Conservation (phyloP, 2,797 vertebrate species). For the Lacerta viridis region DNA sequence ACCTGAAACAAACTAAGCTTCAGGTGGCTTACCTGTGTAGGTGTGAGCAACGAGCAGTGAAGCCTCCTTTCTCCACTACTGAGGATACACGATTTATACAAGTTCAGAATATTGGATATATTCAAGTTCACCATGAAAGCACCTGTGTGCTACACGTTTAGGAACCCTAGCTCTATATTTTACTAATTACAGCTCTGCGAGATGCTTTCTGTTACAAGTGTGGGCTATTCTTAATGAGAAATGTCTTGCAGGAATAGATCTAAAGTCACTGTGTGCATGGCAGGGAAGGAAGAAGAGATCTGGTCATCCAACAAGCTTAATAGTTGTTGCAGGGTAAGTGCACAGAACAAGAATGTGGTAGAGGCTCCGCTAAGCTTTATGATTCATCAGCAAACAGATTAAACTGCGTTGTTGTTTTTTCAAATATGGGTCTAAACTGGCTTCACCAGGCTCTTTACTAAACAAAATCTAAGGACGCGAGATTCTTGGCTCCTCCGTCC, state of each 20-base stretch:
- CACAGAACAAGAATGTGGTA: conserved; percentile 51
- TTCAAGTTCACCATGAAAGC: not conserved
- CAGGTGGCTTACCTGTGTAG: not conserved
- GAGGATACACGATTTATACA: not conserved
- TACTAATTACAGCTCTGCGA: not conserved
- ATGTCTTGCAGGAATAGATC: not conserved
- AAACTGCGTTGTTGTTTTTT: not conserved
- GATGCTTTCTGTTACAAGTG: not conserved
- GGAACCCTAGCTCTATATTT: not conserved
- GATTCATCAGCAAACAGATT: conserved; percentile 1
- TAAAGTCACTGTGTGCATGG: not conserved
- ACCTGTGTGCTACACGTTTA: too few species aligned
- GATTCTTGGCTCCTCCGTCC: conserved; percentile 48
- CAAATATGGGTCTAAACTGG: not conserved
- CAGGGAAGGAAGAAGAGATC: not conserved
- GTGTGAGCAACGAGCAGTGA: not conserved
- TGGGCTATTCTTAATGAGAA: not conserved
- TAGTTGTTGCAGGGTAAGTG: too few species aligned
- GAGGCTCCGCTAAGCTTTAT: conserved; percentile 46
- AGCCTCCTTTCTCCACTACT: not conserved
- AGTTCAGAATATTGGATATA: not conserved
- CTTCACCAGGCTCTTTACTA: not conserved
- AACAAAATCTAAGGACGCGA: conserved; percentile 47
- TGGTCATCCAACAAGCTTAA: too few species aligned
- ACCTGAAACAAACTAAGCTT: not conserved